Evolutionary conservation across 1,140 invertebrate species (phyloP).

Genomic region (Himalopsyche phryganea): DNA sequence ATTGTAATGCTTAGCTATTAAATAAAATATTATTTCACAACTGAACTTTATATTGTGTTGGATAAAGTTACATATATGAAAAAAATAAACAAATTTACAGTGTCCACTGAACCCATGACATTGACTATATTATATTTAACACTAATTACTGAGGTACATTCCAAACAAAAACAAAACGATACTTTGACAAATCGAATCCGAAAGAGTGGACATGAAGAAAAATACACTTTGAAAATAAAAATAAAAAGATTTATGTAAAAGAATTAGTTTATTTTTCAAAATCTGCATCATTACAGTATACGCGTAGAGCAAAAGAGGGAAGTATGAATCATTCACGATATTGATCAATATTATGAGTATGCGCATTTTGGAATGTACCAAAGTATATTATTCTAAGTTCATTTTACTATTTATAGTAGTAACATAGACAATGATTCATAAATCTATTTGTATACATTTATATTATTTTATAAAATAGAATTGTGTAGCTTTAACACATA

Average conservation of each 20-base stretch:
- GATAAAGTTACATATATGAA: conserved; percentile 24
- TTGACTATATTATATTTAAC: conserved; percentile 29
- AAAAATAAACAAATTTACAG: conserved; percentile 28
- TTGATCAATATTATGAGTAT: conserved; percentile 4
- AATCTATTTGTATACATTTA: conserved; percentile 35
- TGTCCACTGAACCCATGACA: conserved; percentile 31
- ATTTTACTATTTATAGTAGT: conserved; percentile 34
- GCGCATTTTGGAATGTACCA: conserved; percentile 32
- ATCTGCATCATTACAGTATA: conserved; percentile 15
- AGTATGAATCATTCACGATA: background rate
- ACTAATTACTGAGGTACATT: conserved; percentile 33
- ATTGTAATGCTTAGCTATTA: too few species aligned
- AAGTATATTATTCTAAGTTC: conserved; percentile 32
- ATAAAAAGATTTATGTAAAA: conserved; percentile 1
- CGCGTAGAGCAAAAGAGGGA: background rate
- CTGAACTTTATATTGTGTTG: conserved; percentile 17
- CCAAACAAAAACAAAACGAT: conserved; percentile 18
- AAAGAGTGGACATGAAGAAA: background rate
- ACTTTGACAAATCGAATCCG: background rate
- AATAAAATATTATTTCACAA: conserved; percentile 26
- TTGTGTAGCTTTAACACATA: conserved; percentile 34
- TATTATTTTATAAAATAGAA: conserved; percentile 36
- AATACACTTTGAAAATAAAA: conserved; percentile 1
- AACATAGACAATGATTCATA: conserved; percentile 32
- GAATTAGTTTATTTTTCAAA: conserved; percentile 10